Evolutionary conservation across 2,113 vertebrate species (phyloP), one percentile per base, ranked within the genome.

Genomic region (Halichoeres trimaculatus): DNA sequence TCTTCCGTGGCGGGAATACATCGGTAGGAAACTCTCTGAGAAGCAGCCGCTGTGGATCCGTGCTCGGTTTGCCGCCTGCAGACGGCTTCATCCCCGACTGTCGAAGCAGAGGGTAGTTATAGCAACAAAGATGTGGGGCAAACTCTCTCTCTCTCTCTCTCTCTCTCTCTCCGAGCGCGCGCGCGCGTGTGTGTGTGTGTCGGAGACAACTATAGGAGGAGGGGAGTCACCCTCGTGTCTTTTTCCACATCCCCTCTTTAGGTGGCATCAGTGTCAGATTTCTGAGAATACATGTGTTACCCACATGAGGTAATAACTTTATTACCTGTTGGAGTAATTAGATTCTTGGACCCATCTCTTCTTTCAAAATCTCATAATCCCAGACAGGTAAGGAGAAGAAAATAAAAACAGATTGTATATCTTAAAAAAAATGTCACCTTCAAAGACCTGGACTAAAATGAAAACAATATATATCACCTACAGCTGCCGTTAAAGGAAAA

Each of bases 241-340:
- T 4, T 48, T 62, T 61, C 53, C 30, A 17, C 11, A 20, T 47
- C 69, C 38, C 14, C 26, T 58, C n/a, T 41, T 38, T 26, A 40
- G n/a, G 43, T 41, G 51, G 45, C 52, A 69, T 73, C 58, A 57
- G 30, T 69, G 50, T 56, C 8, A 17, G 8, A 23, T 80, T 83
- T 67, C 71, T 72, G 24, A 78, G 69, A 73, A 66, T 2, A 78
- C 59, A 54, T 16, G 53, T 53, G 38, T 80, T 69, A 41, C 53
- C 20, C 74, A 24, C 51, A 57, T 19, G 20, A 79, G 52, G 62
- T 61, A 81, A 41, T 74, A 76, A 76, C 26, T 67, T 36, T 34
- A 79, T 85, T 68, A 71, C n/a, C 43, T 65, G 19, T 13, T 54
- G 54, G 48, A 55, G 14, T 80, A 83, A 88, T 85, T 68, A 26